Evolutionary conservation across 1,140 invertebrate genomes (phyloP).

Genomic region (Agraylea sexmaculata): DNA sequence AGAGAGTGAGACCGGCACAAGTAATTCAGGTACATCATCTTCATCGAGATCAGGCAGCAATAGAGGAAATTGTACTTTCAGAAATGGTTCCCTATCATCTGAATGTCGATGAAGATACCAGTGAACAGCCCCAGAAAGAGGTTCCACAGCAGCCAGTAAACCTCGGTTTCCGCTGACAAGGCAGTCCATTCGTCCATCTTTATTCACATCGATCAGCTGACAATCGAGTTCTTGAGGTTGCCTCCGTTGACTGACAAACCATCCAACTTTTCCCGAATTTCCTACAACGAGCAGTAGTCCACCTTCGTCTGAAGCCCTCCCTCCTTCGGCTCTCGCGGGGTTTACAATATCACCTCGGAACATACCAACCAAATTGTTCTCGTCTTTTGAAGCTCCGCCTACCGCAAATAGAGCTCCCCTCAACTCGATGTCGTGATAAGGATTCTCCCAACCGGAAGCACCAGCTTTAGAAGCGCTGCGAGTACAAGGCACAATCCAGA

Average conservation of each 20-base stretch:
- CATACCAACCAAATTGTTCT: slow-evolving; percentile 56
- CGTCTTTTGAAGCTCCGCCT: slow-evolving; percentile 43
- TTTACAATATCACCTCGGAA: slow-evolving; percentile 51
- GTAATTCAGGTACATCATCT: slow-evolving; percentile 55
- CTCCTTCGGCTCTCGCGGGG: slow-evolving; percentile 36
- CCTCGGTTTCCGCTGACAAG: slow-evolving; percentile 57
- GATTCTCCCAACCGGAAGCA: slow-evolving; percentile 55
- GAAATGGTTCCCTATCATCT: slow-evolving; percentile 35
- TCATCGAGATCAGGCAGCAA: slow-evolving; percentile 58
- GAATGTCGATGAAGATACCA: slow-evolving; percentile 50
- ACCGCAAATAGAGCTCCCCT: slow-evolving; percentile 59
- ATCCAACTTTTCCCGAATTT: slow-evolving; percentile 47
- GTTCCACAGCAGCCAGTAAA: slow-evolving; percentile 53
- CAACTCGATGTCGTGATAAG: slow-evolving; percentile 58
- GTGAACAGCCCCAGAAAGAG: slow-evolving; percentile 50
- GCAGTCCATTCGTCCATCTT: slow-evolving; percentile 57
- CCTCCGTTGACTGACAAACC: slow-evolving; percentile 48
- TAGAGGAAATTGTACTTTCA: slow-evolving; percentile 51
- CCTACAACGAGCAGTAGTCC: slow-evolving; percentile 50
- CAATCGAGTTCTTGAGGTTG: slow-evolving; percentile 59
- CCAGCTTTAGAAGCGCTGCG: slow-evolving; percentile 37
- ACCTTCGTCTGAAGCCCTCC: slow-evolving; percentile 39
- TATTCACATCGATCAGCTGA: slow-evolving; percentile 53
- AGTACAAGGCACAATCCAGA: slow-evolving; percentile 62
- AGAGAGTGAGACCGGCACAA: slow-evolving; percentile 43